phyloP scores from a whole-genome alignment of 2,113 vertebrate species.

The Naja naja region DNA sequence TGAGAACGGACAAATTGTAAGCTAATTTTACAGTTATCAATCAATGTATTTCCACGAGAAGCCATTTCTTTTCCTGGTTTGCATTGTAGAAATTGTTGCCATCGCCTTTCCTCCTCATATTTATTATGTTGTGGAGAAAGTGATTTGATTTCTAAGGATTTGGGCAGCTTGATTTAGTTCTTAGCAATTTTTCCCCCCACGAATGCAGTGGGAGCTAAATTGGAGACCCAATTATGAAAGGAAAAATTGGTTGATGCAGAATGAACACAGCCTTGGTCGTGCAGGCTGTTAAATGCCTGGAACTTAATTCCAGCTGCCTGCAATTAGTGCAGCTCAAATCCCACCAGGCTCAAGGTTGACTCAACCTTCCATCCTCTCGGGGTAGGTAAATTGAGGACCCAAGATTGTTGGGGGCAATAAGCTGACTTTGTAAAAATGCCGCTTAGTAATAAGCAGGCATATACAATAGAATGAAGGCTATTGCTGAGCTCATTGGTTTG shows the following conservation, averaged over 20 bases:
- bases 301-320: too few species aligned
- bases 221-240: background rate
- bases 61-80: background rate
- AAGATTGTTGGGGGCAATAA: too few species aligned
- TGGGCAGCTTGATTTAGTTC: background rate
- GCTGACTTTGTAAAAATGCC: too few species aligned
- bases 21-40: background rate
- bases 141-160: background rate
- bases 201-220: background rate
- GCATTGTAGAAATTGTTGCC: background rate
- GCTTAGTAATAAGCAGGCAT: too few species aligned
- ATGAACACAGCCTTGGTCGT: too few species aligned
- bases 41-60: background rate
- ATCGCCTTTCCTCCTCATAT: background rate
- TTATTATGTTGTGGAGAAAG: background rate
- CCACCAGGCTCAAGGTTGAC: too few species aligned
- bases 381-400: too few species aligned
- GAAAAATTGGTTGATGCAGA: background rate
- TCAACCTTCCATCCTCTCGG: too few species aligned
- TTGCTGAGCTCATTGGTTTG: too few species aligned
- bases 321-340: too few species aligned
- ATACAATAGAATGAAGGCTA: too few species aligned
- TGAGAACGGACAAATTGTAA: background rate
- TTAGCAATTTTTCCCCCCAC: background rate
- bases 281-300: too few species aligned